Evolutionary conservation across 2,888 invertebrate species (phyloP).

Genomic region (Pediacus dermestoides): DNA sequence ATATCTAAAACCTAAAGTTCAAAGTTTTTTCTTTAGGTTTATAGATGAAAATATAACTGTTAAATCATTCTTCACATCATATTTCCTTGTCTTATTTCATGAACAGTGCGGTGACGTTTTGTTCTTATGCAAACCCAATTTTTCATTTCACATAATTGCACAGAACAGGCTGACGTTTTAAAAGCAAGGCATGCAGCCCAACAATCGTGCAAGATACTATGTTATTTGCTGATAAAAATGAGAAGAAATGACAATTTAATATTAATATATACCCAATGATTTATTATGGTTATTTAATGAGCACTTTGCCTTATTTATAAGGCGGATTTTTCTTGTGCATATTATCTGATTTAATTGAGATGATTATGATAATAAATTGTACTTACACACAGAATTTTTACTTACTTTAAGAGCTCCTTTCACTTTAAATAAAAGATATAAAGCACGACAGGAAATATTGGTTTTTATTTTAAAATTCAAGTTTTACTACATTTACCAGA

Average conservation of each 20-base stretch:
- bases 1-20: background rate
- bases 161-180: conserved; percentile 4
- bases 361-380: conserved; percentile 31
- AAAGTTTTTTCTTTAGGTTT: too few species aligned
- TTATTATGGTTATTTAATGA: conserved; percentile 31
- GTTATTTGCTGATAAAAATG: conserved; percentile 33
- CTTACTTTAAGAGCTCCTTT: background rate
- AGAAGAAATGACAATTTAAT: conserved; percentile 39
- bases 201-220: conserved; percentile 30
- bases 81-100: background rate
- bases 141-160: background rate
- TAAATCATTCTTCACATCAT: too few species aligned
- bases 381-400: conserved; percentile 6
- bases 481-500: too few species aligned
- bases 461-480: too few species aligned
- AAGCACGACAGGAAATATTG: conserved; percentile 1
- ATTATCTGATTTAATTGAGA: conserved; percentile 33
- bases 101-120: background rate
- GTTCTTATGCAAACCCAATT: background rate
- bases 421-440: conserved; percentile 1
- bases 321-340: conserved; percentile 27
- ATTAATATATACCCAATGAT: conserved; percentile 38
- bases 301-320: conserved; percentile 30
- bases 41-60: background rate
- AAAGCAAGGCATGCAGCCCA: conserved; percentile 19